Conservation (phyloP, 2,888 invertebrate genomes). For the Cybosia mesomella region DNA sequence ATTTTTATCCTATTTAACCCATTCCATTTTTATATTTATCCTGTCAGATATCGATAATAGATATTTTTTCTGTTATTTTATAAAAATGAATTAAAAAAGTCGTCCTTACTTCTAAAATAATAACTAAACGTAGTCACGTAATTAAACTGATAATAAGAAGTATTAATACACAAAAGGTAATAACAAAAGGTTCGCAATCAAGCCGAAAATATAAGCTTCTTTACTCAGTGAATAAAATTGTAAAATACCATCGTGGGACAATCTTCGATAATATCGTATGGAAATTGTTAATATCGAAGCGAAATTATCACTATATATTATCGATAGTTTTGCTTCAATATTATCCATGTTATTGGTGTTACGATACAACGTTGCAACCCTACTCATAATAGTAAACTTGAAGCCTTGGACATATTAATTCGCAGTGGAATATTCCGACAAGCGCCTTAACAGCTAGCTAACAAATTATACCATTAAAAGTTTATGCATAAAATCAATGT, state of each 20-base stretch:
- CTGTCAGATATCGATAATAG: no score
- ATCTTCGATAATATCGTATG: background rate
- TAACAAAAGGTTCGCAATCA: no score
- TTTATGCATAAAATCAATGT: background rate
- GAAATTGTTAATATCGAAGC: background rate
- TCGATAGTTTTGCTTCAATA: background rate
- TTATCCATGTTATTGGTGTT: background rate
- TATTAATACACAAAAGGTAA: no score
- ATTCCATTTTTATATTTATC: no score
- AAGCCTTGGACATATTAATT: background rate
- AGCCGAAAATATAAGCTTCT: no score
- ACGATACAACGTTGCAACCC: constrained; percentile 2
- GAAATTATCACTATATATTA: background rate
- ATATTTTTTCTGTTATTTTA: no score
- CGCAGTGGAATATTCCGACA: background rate
- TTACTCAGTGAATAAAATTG: no score
- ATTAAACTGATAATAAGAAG: no score
- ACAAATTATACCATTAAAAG: background rate
- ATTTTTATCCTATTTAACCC: background rate
- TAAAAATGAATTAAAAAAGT: no score
- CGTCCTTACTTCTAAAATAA: no score
- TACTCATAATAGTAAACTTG: background rate
- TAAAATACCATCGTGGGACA: no score
- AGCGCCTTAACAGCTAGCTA: background rate
- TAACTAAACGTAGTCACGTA: no score